A percentile compares a stretch with the other conserved stretches of the same genome.
These are phyloP conservation scores for Aphelinus certus DNA, from an alignment of 1,140 invertebrate genomes.

Conservation along the genomic window DNA sequence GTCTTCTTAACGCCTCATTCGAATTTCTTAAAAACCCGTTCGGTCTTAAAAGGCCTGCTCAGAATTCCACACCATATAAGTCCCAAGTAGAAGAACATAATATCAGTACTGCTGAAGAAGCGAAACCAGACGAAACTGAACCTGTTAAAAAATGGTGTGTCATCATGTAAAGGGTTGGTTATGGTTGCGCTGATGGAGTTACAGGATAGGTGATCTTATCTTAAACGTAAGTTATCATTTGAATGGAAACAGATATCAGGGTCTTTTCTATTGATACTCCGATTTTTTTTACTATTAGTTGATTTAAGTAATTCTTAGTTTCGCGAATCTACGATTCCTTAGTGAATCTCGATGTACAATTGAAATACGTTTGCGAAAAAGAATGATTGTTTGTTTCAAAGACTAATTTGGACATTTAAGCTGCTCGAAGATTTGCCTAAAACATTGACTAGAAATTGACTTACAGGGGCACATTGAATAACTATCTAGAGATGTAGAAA, in stretches of 20 bases:
- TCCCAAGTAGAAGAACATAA: slow-evolving; percentile 47
- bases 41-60: slow-evolving; percentile 46
- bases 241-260: neutral
- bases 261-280: neutral
- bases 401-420: no score
- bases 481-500: neutral
- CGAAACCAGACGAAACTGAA: slow-evolving; percentile 31
- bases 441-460: no score
- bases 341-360: no score
- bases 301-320: slow-evolving; percentile 14
- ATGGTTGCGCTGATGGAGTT: slow-evolving; percentile 18
- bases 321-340: neutral
- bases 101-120: slow-evolving; percentile 35
- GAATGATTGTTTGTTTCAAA: no score
- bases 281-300: slow-evolving; percentile 6
- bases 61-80: slow-evolving; percentile 53
- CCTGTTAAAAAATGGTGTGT: slow-evolving; percentile 52
- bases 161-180: slow-evolving; percentile 51
- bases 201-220: slow-evolving; percentile 29
- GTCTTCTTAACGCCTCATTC: slow-evolving; percentile 50
- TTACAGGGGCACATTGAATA: no score
- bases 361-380: no score
- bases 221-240: slow-evolving; percentile 30
- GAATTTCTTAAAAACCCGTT: slow-evolving; percentile 44
- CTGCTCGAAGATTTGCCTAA: no score